These are phyloP conservation scores for Druceiella hillmani DNA, from an alignment of 2,888 invertebrate species.

Conservation along the genomic window DNA sequence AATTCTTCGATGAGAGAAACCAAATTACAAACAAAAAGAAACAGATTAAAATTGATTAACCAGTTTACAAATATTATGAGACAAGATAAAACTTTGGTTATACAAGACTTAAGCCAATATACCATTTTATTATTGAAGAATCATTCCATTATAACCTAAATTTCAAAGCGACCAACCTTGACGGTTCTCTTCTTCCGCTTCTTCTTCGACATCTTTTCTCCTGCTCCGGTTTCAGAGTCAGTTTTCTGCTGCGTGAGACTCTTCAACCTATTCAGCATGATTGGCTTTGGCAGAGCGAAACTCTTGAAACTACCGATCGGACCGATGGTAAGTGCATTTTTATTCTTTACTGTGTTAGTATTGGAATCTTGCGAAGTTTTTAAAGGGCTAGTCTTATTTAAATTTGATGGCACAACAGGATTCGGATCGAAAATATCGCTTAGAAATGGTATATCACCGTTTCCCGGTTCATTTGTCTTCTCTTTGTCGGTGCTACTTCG, in stretches of 20 bases:
- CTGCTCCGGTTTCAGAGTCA: neutral
- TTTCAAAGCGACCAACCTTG: conserved; percentile 15
- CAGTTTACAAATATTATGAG: too few species aligned
- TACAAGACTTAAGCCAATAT: too few species aligned
- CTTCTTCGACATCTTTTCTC: conserved; percentile 35
- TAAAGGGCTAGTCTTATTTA: conserved; percentile 12
- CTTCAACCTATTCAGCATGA: conserved; percentile 45
- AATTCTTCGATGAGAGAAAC: too few species aligned
- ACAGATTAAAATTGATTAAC: too few species aligned
- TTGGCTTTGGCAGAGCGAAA: conserved; percentile 48
- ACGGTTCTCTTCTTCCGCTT: conserved; percentile 29
- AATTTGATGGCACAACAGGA: conserved; percentile 33
- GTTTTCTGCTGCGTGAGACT: conserved; percentile 30
- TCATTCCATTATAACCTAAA: neutral
- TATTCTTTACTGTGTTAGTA: conserved; percentile 28
- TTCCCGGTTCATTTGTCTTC: conserved; percentile 21
- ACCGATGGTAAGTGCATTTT: conserved; percentile 30
- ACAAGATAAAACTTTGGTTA: too few species aligned
- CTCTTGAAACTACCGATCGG: conserved; percentile 49
- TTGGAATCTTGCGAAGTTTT: conserved; percentile 26
- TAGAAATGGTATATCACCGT: conserved; percentile 44
- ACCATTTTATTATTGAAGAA: neutral
- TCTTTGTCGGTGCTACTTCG: neutral
- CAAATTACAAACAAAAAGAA: too few species aligned
- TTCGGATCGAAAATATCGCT: conserved; percentile 48